These are phyloP conservation scores for Mustela lutreola DNA, from an alignment of 2,113 vertebrate genomes.

Conservation along the genomic window DNA sequence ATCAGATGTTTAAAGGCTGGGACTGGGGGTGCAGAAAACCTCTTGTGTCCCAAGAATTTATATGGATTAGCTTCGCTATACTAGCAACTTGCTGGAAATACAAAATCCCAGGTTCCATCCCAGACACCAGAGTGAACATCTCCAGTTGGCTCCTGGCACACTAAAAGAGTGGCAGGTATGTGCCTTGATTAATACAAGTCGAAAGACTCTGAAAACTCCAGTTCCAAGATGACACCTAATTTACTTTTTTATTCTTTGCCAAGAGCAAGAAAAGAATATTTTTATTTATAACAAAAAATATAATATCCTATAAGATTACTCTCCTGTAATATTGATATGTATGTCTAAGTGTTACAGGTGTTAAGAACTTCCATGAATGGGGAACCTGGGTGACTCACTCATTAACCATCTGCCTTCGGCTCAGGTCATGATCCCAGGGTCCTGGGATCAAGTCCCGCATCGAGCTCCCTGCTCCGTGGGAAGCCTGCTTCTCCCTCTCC, in stretches of 20 bases:
- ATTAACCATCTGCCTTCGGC: too few relatives aligned
- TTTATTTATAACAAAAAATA: background rate
- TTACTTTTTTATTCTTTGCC: background rate
- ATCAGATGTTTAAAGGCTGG: background rate
- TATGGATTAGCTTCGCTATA: background rate
- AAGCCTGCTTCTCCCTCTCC: too few relatives aligned
- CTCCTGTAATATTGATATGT: background rate
- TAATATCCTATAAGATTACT: background rate
- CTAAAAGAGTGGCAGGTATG: background rate
- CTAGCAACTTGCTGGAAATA: background rate
- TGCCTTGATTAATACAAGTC: background rate
- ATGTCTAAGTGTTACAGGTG: background rate
- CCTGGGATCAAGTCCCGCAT: too few relatives aligned
- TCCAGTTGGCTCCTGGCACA: background rate
- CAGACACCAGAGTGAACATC: background rate
- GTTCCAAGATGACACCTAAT: background rate
- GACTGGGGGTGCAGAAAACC: background rate
- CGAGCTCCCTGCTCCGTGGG: too few relatives aligned
- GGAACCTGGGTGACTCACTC: too few relatives aligned
- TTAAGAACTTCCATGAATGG: background rate
- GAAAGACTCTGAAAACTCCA: slow-evolving; percentile 27
- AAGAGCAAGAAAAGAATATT: background rate
- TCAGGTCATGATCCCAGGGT: too few relatives aligned
- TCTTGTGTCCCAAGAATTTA: slow-evolving; percentile 16
- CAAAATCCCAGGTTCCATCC: background rate